phyloP scores from a whole-genome alignment of 23 tunicate species.

The Phallusia fumigata region DNA sequence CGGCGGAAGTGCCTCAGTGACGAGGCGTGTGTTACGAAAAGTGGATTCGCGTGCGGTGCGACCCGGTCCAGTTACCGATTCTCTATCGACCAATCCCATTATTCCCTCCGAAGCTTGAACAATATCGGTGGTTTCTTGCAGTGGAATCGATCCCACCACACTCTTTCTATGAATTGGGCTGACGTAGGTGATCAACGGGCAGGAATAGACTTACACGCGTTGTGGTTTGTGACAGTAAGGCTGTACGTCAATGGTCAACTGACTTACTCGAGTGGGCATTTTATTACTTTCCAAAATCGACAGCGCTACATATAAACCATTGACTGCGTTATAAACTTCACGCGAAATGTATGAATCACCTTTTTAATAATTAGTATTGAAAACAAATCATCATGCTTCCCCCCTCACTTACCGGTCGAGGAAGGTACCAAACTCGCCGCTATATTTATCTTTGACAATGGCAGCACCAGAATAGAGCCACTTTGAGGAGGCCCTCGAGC shows the following conservation, averaged over 20 bases:
- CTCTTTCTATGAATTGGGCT: not conserved
- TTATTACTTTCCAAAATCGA: no score
- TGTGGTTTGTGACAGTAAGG: not conserved
- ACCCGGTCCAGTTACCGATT: not conserved
- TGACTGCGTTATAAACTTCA: no score
- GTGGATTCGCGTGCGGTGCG: slow-evolving; percentile 7
- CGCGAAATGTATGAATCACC: no score
- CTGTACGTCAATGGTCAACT: no score
- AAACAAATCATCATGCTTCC: not conserved
- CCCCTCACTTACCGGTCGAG: not conserved
- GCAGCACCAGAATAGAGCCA: not conserved
- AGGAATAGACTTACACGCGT: not conserved
- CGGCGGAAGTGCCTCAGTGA: slow-evolving; percentile 6
- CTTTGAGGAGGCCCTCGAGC: slow-evolving; percentile 1
- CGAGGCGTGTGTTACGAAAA: slow-evolving; percentile 3
- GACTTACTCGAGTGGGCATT: no score
- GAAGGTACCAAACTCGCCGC: not conserved
- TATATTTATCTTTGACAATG: not conserved
- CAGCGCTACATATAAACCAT: no score
- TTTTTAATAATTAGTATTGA: no score
- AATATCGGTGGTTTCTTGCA: not conserved
- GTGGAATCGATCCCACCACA: not conserved
- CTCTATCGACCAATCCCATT: not conserved
- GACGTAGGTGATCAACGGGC: not conserved
- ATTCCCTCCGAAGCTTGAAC: not conserved